These are phyloP conservation scores for Calidris pugnax DNA, from an alignment of 2,113 vertebrate species.

Conservation along the genomic window DNA sequence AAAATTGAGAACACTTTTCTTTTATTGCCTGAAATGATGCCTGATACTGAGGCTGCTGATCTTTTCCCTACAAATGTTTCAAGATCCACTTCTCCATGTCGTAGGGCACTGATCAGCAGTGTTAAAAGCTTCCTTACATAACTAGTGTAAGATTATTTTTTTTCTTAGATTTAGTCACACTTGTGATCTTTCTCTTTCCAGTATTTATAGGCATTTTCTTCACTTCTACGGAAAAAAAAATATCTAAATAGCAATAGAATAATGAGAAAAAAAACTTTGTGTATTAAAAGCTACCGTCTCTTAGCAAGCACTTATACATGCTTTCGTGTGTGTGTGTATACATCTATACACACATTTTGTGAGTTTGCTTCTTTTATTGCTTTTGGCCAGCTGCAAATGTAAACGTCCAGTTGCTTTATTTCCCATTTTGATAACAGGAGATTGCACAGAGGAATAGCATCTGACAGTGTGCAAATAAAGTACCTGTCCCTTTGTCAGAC, in stretches of 20 bases:
- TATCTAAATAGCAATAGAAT: not conserved
- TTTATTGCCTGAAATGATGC: not conserved
- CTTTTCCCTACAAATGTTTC: not conserved
- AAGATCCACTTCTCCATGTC: not conserved
- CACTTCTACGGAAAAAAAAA: not conserved
- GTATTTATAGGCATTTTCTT: not conserved
- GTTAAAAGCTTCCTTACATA: not conserved
- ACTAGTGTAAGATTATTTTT: not conserved
- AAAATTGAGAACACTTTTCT: not conserved
- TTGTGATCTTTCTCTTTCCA: not conserved
- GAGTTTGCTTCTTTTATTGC: not conserved
- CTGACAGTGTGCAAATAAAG: slow-evolving; percentile 31
- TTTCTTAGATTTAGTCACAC: not conserved
- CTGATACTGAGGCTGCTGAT: not conserved
- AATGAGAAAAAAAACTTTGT: not conserved
- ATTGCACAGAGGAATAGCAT: not conserved
- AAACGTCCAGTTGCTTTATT: not conserved
- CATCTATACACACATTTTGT: not conserved
- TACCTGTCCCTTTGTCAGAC: not conserved
- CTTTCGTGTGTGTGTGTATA: fast-evolving
- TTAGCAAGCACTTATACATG: not conserved
- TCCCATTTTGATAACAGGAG: not conserved
- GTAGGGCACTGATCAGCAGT: not conserved
- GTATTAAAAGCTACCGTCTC: not conserved
- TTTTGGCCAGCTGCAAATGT: not conserved